phyloP scores from a whole-genome alignment of 30 jellyfish, hydroid and myxozoan species.

The Sanderia malayensis region DNA sequence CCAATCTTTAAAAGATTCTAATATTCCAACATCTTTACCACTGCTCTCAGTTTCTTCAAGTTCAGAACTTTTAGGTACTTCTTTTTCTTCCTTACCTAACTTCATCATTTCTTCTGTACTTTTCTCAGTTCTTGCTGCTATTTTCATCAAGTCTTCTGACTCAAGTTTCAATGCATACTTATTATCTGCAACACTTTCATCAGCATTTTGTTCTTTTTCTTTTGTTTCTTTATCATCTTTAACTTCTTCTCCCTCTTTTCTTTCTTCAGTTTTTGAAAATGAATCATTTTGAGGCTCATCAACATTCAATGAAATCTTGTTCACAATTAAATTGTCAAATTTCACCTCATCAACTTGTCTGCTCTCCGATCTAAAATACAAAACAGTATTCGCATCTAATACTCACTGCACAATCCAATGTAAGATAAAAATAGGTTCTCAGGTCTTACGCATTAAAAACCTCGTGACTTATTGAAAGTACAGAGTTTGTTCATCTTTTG shows the following conservation, averaged over 20 bases:
- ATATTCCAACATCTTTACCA: conserved; percentile 34
- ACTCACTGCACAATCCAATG: too few relatives aligned
- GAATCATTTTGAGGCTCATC: conserved; percentile 1
- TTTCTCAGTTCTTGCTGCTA: not conserved
- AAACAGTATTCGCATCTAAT: too few relatives aligned
- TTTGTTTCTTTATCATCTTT: not conserved
- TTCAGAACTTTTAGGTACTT: not conserved
- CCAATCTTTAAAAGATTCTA: conserved; percentile 86
- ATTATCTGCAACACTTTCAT: not conserved
- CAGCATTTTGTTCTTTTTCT: not conserved
- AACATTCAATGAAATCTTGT: not conserved
- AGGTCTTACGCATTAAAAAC: too few relatives aligned
- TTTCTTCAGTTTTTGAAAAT: not conserved
- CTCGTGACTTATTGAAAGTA: too few relatives aligned
- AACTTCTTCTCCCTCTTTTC: not conserved
- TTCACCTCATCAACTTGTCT: conserved; percentile 18
- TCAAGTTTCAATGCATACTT: not conserved
- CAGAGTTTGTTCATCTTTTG: too few relatives aligned
- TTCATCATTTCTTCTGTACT: not conserved
- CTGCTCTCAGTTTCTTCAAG: not conserved
- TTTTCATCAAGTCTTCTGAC: conserved; percentile 27
- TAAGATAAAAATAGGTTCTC: too few relatives aligned
- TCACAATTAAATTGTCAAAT: not conserved
- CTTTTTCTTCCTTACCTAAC: not conserved
- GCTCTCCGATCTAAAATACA: not conserved